Conservation (phyloP, 2,888 invertebrate species). For the Xestoiulus laeticollis region DNA sequence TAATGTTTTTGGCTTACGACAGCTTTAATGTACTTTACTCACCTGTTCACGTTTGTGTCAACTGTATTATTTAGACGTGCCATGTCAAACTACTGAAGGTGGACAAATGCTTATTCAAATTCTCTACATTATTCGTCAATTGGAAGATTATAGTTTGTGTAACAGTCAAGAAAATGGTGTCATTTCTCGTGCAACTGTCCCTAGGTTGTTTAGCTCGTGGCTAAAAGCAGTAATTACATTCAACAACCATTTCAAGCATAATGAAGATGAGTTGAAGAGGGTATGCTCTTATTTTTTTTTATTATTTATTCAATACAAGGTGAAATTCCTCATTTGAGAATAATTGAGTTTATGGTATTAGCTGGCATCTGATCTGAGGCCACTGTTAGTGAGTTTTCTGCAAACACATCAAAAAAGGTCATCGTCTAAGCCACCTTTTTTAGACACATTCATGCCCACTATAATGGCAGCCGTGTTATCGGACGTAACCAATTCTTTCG, state of each 20-base stretch:
- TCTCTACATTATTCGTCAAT: background rate
- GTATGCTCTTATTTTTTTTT: background rate
- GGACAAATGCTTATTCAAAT: constrained; percentile 27
- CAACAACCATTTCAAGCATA: background rate
- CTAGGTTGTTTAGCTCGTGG: background rate
- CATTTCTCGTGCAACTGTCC: background rate
- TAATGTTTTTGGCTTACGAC: background rate
- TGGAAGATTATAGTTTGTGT: background rate
- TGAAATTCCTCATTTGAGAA: background rate
- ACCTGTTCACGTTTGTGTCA: background rate
- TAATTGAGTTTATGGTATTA: background rate
- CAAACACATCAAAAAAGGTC: background rate
- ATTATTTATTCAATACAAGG: background rate
- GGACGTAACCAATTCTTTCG: background rate
- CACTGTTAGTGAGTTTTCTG: background rate
- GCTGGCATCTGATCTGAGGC: background rate
- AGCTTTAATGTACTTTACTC: background rate
- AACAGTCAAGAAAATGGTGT: background rate
- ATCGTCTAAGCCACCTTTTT: background rate
- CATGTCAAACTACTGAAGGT: background rate
- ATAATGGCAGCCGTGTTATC: background rate
- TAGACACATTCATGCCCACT: background rate
- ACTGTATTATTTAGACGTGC: background rate
- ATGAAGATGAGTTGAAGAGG: background rate
- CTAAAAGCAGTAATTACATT: background rate